Evolutionary conservation across 2,797 vertebrate species (phyloP), one percentile per base, ranked within the genome.

Genomic region (Periophthalmus magnuspinnatus): DNA sequence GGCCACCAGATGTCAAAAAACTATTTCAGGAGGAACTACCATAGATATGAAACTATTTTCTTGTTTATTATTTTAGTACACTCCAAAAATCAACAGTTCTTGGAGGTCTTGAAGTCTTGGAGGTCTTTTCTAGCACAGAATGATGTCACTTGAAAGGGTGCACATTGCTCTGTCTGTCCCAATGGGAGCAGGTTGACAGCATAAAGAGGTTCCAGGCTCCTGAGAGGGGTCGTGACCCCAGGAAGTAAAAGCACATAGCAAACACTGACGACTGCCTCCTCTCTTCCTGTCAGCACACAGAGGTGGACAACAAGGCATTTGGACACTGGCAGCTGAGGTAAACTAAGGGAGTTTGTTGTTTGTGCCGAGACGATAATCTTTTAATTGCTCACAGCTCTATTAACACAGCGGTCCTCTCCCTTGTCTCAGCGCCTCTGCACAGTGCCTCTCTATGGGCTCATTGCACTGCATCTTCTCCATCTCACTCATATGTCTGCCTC

Each of bases 381-480:
- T 59, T 78, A 60, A 78, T 67, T 76, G 70, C 72, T 71, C 16
- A 65, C 48, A 17, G 71, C 17, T 60, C 76, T 65, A 72, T 65
- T 71, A 69, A 16, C 32, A 16, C 1, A 1, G 57, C 33, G 50
- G 17, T 66, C 41, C 54, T 69, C 65, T 58, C 69, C 79, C 76
- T 79, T 61, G 38, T 70, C 67, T 75, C 67, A 0, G 6, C 33
- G 47, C 59, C 60, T 69, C 74, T 77, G 70, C 59, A 76, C 77
- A 74, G 69, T 48, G 68, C 78, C 77, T 83, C 81, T 91, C 84
- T 70, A 71, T 70, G 85, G 86, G 72, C 82, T 82, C 73, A 88
- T 90, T 88, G 81, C 74, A 71, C 80, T 86, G 83, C 86, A 86
- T 90, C 84, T 82, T 84, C 76, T 81, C 79, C 74, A 71, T 77